Evolutionary conservation across 2,797 vertebrate species (phyloP), one percentile per base, ranked within the genome.

Genomic region (Thalassophryne amazonica): DNA sequence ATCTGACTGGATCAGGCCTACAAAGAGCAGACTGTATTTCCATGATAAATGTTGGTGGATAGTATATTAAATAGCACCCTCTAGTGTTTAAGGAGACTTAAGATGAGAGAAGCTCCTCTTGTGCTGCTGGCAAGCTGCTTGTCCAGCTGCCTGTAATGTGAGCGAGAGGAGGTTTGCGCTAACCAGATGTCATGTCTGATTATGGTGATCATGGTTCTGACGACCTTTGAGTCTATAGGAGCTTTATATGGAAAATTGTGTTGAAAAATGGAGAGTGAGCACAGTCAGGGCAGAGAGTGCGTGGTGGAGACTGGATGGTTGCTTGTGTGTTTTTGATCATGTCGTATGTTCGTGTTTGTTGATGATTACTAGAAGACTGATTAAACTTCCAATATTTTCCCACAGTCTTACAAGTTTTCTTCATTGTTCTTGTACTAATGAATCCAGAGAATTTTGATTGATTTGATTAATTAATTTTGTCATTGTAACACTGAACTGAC

Each of bases 151-250:
- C 80, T 80, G 65, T 84, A 75, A 78, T 55, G 41, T 56, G 65
- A 80, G 70, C 84, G 89, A 21, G 40, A 78, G 80, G 88, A 89
- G 84, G 74, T 83, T 88, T 85, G 87, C 89, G 89, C 86, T 91
- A 92, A 92, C 86, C 84, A 90, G 80, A 79, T 88, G 83, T 88
- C 88, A 91, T 72, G 80, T 89, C 84, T 92, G 91, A 94, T 95
- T 93, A 93, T 86, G 87, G 88, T 92, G 85, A 92, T 93, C 89
- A 91, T 81, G 70, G 70, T 60, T 84, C 76, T 84, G 78, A 89
- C 83, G 77, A 71, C 83, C 81, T 84, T 69, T 74, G 80, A 86
- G 89, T 88, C 91, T 80, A 78, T 72, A 3, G 11, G 78, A 42
- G 84, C 40, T 57, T 65, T 49, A 58, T 57, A 52, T 62, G 51